Base-by-base conservation (phyloP, 2,797 vertebrate genomes). In the Delichon dasypus region DNA sequence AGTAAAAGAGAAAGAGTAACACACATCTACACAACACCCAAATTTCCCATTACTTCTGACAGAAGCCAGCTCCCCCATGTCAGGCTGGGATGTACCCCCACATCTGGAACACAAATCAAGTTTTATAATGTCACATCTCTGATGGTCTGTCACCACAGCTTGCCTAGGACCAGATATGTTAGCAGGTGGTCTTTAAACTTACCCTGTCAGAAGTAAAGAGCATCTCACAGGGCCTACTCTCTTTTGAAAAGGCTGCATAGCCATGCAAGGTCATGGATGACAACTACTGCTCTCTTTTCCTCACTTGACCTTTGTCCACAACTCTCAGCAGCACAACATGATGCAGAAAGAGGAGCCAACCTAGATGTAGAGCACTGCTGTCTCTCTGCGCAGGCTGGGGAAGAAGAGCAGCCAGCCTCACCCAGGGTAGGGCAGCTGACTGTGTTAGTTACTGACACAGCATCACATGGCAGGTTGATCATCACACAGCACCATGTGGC, bases 11-110 rank as follows among this genome's bases (percentile, higher is more conserved):
- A 38, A 29, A 58, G 45, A 77, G 34, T 42, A 89, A 93, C 74
- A 83, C 67, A 88, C 55, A 76, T 80, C 48, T 92, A 90, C 88
- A 92, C 47, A 89, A 93, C 50, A 92, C 75, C 48, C 2, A 10
- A 54, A 87, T 89, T 93, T 65, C 40, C 65, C 75, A 48, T 90
- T 90, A 88, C 47, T 89, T 89, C 86, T 68, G 51, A 78, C 11
- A 76, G 73, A 88, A 82, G 67, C 38, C 74, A 82, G 70, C 40
- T 90, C 57, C 26, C 38, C 85, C 71, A 38, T 55, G 83, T 32
- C 70, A 94, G 81, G 55, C 66, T 70, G 76, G 55, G 54, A 85
- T 0, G 6, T 55, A 78, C 65, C 95, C 55, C 45, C 36, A 75
- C 40, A 66, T 85, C 64, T 54, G 91, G 58, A 85, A 86, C 73